Conservation (phyloP, 2,797 vertebrate species). For the Molossus molossus region DNA sequence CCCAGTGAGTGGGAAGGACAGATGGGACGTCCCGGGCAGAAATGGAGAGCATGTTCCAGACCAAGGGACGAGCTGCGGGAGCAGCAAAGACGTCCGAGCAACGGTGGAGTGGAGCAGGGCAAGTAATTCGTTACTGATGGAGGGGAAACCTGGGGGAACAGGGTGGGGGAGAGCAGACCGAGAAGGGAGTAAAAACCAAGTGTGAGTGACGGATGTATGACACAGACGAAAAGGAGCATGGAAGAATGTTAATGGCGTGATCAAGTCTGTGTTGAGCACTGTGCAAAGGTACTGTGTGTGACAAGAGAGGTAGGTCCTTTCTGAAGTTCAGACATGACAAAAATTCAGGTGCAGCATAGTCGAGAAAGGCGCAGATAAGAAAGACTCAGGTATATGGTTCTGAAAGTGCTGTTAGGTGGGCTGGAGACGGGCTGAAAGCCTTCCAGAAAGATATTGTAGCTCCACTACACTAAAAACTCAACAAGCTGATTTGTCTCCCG, state of each 20-base stretch:
- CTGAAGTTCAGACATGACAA: not conserved
- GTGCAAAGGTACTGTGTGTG: not conserved
- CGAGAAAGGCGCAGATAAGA: slow-evolving; percentile 5
- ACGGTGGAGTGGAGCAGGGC: not conserved
- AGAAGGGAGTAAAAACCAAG: not conserved
- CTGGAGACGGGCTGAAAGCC: not conserved
- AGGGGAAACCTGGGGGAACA: slow-evolving; percentile 5
- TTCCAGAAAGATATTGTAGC: slow-evolving; percentile 46
- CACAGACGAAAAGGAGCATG: not conserved
- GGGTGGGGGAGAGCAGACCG: not conserved
- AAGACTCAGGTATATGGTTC: not conserved
- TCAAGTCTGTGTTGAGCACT: not conserved
- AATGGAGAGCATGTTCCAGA: not conserved
- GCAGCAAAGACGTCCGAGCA: not conserved
- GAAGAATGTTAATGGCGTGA: not conserved
- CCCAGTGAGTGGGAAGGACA: not conserved
- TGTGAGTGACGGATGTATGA: not conserved
- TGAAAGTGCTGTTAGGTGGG: not conserved
- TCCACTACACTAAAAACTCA: not conserved
- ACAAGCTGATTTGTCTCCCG: not conserved
- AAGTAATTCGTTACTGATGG: not conserved
- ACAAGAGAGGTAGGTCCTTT: not conserved
- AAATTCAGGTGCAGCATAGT: not conserved
- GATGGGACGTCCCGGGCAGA: not conserved
- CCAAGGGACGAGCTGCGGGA: not conserved